A percentile compares a stretch with the other conserved stretches of the same genome.
These are phyloP conservation scores for Colossoma macropomum DNA, from an alignment of 2,113 vertebrate species.

Conservation along the genomic window DNA sequence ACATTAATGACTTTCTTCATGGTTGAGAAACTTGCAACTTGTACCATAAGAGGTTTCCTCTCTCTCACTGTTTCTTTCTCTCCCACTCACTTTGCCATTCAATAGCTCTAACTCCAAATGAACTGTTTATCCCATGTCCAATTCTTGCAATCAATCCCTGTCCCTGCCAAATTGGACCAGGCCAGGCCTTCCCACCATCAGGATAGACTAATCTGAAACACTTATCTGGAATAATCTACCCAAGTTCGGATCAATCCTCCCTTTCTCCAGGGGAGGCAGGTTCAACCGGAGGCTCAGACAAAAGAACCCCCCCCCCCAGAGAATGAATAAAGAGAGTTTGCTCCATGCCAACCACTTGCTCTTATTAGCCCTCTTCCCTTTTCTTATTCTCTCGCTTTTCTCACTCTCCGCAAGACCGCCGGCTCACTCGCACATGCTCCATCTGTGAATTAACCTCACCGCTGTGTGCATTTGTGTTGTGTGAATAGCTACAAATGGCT, in stretches of 20 bases:
- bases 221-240: slow-evolving; percentile 61
- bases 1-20: slow-evolving; percentile 32
- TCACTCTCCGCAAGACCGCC: slow-evolving; percentile 2
- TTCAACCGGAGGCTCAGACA: slow-evolving; percentile 16
- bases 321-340: slow-evolving; percentile 30
- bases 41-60: slow-evolving; percentile 17
- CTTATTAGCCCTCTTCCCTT: neutral
- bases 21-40: slow-evolving; percentile 28
- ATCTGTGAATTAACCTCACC: slow-evolving; percentile 30
- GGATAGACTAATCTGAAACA: slow-evolving; percentile 50
- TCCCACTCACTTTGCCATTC: slow-evolving; percentile 31
- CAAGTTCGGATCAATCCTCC: slow-evolving; percentile 52
- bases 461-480: slow-evolving; percentile 17
- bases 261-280: neutral
- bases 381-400: neutral
- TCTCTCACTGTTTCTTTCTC: neutral
- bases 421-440: neutral
- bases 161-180: slow-evolving; percentile 45
- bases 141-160: slow-evolving; percentile 45
- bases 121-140: slow-evolving; percentile 55
- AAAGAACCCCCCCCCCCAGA: slow-evolving; percentile 21
- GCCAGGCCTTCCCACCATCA: slow-evolving; percentile 27
- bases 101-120: slow-evolving; percentile 55
- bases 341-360: neutral
- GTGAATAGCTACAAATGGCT: slow-evolving; percentile 47